These are phyloP conservation scores for Gadopsis bispinosus DNA, from an alignment of 2,797 vertebrate genomes.

Conservation along the genomic window DNA sequence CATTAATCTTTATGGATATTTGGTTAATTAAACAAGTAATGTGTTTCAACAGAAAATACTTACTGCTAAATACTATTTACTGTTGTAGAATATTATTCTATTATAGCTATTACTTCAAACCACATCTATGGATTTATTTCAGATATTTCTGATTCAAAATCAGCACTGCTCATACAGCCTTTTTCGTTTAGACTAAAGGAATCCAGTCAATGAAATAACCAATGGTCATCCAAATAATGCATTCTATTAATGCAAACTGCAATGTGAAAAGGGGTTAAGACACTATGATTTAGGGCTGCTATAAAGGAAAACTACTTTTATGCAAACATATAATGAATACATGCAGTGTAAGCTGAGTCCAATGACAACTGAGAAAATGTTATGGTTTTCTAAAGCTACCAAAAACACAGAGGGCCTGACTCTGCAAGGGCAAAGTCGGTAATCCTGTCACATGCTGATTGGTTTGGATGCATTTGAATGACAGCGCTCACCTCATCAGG, in stretches of 20 bases:
- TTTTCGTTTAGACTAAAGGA: background rate
- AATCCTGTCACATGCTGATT: slow-evolving; percentile 70
- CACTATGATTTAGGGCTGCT: background rate
- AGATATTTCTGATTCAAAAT: slow-evolving; percentile 2
- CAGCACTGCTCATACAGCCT: background rate
- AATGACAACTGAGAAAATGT: slow-evolving; percentile 41
- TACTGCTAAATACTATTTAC: too few species aligned
- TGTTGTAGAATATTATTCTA: too few species aligned
- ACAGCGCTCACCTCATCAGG: slow-evolving; percentile 72
- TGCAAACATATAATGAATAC: slow-evolving; percentile 29
- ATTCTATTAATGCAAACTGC: background rate
- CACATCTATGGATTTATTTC: background rate
- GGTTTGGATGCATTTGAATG: slow-evolving; percentile 70
- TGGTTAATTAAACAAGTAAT: slow-evolving; percentile 33
- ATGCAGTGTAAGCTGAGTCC: slow-evolving; percentile 16
- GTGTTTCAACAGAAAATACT: slow-evolving; percentile 7
- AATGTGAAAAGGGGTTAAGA: slow-evolving; percentile 19
- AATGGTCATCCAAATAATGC: slow-evolving; percentile 1
- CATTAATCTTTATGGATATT: background rate
- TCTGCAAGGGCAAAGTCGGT: slow-evolving; percentile 60
- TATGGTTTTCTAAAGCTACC: slow-evolving; percentile 25
- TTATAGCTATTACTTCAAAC: background rate
- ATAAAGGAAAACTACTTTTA: slow-evolving; percentile 18
- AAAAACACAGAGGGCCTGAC: slow-evolving; percentile 38
- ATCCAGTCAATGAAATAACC: slow-evolving; percentile 7